Conservation (phyloP, 2,888 invertebrate species). For the Ophion slaviceki region DNA sequence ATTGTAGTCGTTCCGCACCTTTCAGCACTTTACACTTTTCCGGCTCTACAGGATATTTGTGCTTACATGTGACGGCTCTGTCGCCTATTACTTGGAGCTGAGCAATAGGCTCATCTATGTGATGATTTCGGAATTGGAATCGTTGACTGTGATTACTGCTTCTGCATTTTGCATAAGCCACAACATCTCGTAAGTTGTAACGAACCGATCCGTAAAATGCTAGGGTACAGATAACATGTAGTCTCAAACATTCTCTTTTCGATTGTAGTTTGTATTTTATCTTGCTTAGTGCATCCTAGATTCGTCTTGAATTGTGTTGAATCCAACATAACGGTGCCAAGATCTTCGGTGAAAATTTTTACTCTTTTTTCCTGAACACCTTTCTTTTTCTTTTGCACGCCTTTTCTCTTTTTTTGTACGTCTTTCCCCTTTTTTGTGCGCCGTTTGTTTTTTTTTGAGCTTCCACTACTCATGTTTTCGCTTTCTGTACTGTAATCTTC, state of each 20-base stretch:
- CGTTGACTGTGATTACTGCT: neutral
- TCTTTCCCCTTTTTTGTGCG: too few species aligned
- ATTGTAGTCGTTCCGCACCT: neutral
- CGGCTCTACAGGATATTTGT: neutral
- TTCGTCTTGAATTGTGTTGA: too few species aligned
- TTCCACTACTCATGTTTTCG: too few species aligned
- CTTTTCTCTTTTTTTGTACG: too few species aligned
- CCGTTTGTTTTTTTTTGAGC: too few species aligned
- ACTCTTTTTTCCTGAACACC: too few species aligned
- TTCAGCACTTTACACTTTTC: neutral
- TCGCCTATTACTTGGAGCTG: neutral
- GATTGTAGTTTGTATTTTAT: too few species aligned
- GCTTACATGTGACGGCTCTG: neutral
- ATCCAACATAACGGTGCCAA: too few species aligned
- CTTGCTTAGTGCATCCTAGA: too few species aligned
- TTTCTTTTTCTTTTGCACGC: too few species aligned
- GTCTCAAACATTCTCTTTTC: neutral
- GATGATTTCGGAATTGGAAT: neutral
- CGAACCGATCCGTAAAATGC: neutral
- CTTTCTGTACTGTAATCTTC: too few species aligned
- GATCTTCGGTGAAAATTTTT: too few species aligned
- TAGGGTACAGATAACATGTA: neutral
- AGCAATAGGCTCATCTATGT: neutral
- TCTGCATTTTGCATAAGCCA: conserved; percentile 8
- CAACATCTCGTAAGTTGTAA: neutral